Evolutionary conservation across 2,888 invertebrate species (phyloP).

Genomic region (Chesias legatella): DNA sequence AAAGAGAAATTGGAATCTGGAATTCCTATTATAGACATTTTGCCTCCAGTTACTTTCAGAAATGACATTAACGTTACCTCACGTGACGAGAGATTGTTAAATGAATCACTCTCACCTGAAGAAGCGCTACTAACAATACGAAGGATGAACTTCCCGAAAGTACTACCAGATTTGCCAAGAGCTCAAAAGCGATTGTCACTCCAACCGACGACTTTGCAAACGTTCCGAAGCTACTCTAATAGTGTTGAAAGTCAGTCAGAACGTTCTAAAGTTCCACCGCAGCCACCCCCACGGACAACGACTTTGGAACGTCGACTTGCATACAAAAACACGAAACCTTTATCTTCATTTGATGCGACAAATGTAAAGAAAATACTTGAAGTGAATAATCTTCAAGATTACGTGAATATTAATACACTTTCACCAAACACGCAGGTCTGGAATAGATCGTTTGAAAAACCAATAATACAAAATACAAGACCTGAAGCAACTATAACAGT

Average conservation of each 20-base stretch:
- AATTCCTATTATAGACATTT: constrained; percentile 49
- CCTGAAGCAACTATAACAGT: constrained; percentile 30
- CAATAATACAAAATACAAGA: constrained; percentile 27
- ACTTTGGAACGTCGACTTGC: constrained; percentile 82
- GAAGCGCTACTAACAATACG: constrained; percentile 87
- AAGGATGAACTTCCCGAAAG: constrained; percentile 90
- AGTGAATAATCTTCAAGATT: constrained; percentile 41
- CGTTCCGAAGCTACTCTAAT: constrained; percentile 53
- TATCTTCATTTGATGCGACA: constrained; percentile 60
- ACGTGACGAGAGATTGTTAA: constrained; percentile 74
- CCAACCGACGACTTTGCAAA: constrained; percentile 77
- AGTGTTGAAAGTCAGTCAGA: constrained; percentile 54
- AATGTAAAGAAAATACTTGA: constrained; percentile 47
- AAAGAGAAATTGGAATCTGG: constrained; percentile 51
- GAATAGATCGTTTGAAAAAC: constrained; percentile 48
- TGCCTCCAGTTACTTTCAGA: constrained; percentile 70
- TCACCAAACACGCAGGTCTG: constrained; percentile 36
- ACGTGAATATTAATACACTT: constrained; percentile 63
- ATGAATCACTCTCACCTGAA: constrained; percentile 80
- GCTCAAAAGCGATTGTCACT: constrained; percentile 82
- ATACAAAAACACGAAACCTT: constrained; percentile 61
- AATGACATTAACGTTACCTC: constrained; percentile 89
- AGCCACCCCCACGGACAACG: constrained; percentile 88
- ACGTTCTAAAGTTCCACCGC: constrained; percentile 79
- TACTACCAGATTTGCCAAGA: constrained; percentile 87